These are phyloP conservation scores for Halcyon malimbica DNA, from an alignment of 2,113 vertebrate genomes.

Conservation along the genomic window DNA sequence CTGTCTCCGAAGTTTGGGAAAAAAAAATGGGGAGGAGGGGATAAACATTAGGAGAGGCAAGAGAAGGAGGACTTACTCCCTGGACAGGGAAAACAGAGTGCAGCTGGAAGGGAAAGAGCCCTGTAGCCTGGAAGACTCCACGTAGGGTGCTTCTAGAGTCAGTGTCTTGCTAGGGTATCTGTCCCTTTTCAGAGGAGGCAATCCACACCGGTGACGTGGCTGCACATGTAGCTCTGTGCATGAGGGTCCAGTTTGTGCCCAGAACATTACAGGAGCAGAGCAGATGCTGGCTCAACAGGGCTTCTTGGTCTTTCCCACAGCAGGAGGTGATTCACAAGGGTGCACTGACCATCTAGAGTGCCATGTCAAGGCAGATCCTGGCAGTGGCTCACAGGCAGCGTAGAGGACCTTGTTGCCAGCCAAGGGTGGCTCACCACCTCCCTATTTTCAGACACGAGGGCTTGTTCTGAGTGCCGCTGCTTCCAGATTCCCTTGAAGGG, in stretches of 20 bases:
- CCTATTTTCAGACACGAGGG: background rate
- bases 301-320: background rate
- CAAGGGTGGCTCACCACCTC: background rate
- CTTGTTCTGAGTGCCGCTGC: background rate
- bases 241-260: background rate
- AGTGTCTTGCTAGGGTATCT: background rate
- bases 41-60: background rate
- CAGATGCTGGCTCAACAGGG: background rate
- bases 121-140: background rate
- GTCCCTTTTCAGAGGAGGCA: background rate
- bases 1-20: background rate
- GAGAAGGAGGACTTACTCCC: background rate
- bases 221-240: background rate
- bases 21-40: too few relatives aligned
- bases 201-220: accelerated
- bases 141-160: background rate
- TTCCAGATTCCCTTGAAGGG: background rate
- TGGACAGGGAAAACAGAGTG: background rate
- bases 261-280: background rate
- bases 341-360: background rate
- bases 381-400: background rate
- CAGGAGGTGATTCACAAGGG: background rate
- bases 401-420: background rate
- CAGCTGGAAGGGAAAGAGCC: background rate
- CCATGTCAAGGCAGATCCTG: background rate